phyloP scores from a whole-genome alignment of 1,140 invertebrate genomes.

The Frieseomelitta varia region DNA sequence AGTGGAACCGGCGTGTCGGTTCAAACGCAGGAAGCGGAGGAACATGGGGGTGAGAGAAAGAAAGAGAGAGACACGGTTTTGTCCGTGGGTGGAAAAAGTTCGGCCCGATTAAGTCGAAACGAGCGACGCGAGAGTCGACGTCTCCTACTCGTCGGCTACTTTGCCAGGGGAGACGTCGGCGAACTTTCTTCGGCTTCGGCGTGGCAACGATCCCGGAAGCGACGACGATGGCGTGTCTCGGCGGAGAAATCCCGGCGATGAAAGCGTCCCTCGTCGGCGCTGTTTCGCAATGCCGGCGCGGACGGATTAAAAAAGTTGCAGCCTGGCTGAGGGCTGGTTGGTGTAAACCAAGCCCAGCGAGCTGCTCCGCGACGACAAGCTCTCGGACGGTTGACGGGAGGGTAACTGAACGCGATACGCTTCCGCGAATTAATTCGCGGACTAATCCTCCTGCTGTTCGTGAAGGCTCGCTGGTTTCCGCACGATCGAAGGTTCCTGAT shows the following conservation, averaged over 20 bases:
- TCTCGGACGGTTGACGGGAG: not conserved
- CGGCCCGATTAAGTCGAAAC: slow-evolving; percentile 21
- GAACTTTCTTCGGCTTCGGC: not conserved
- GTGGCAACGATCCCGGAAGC: slow-evolving; percentile 2
- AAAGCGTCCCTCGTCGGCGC: not conserved
- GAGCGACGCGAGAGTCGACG: slow-evolving; percentile 10
- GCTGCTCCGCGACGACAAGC: not conserved
- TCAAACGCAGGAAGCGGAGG: not conserved
- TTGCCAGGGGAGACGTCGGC: not conserved
- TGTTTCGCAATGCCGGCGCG: not conserved
- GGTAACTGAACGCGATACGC: not conserved
- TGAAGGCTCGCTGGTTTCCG: not conserved
- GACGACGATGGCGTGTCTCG: not conserved
- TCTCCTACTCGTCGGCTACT: slow-evolving; percentile 1
- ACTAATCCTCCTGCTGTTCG: not conserved
- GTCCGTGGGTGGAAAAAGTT: not conserved
- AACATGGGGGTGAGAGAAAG: not conserved
- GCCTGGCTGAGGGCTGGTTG: too few species aligned
- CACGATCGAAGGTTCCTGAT: not conserved
- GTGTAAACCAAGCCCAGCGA: not conserved
- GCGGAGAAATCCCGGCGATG: not conserved
- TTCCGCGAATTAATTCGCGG: slow-evolving; percentile 18
- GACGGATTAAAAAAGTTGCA: slow-evolving; percentile 23
- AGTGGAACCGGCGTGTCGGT: not conserved
- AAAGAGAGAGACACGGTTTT: slow-evolving; percentile 11